Base-by-base conservation (phyloP, 1,140 invertebrate species). In the Paramacrobiotus metropolitanus region DNA sequence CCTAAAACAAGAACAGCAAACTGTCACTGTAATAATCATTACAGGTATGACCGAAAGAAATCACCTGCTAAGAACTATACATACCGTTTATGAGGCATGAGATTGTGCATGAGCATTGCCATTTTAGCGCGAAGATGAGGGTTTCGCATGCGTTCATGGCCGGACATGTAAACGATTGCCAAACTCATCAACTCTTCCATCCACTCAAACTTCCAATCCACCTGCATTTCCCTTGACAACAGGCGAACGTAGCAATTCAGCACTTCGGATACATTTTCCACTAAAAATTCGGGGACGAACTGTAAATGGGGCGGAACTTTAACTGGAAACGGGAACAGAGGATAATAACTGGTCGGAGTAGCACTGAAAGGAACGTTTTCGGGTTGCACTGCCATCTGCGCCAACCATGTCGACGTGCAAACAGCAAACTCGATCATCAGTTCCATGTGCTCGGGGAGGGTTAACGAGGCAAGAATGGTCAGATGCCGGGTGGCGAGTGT, bases 101-200 rank as follows among this genome's bases (percentile, higher is more conserved):
- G 77, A 30, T 83, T 81, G 68, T 92, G 87, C 24, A 95, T 70
- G 60, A 83, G 84, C 72, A 92, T 88, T 0, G 91, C 90, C 45
- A 96, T 72, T 63, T 83, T 79, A 1, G 90, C 91, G 62, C 89
- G 78, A 59, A 93, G 74, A 78, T 96, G 91, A 21, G 91, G 92
- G 77, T 95, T 96, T 68, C 85, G 84, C 59, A 90, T 81, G 59
- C 84, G 75, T 2, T 80, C 72, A 0, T 83, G 78, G 64, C 84
- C 85, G 15, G 87, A 85, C 81, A 82, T 82, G 65, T 79, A 81
- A 2, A 79, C 73, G 2, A 82, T 66, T 31, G 81, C 73, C 40
- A 80, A 66, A 1, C 83, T 86, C 64, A 95, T 78, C 55, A 92
- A 68, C 62, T 74, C 71, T 68, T 82, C 76, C 62, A 86, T 55